Percentiles rank a stretch among this genome's conserved stretches.
Conservation (phyloP, 2,797 vertebrate species). For the Chromobotia macracanthus region DNA sequence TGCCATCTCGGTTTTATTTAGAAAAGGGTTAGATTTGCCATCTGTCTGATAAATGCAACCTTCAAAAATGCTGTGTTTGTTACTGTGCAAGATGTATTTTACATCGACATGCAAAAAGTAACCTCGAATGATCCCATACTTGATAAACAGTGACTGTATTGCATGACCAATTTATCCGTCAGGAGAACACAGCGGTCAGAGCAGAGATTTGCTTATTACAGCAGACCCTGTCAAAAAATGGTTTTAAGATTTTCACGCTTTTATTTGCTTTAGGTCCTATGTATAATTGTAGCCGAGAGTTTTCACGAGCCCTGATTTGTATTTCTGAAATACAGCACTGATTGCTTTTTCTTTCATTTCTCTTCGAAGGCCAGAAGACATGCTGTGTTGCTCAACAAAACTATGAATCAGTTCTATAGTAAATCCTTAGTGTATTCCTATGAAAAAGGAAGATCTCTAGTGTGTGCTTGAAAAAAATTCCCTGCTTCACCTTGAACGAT, state of each 20-base stretch:
- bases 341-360: conserved; percentile 5
- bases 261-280: not conserved
- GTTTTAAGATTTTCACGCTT: not conserved
- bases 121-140: not conserved
- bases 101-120: no score
- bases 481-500: conserved; percentile 71
- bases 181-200: not conserved
- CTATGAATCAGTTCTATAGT: conserved; percentile 5
- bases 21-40: not conserved
- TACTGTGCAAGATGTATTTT: no score
- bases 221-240: not conserved
- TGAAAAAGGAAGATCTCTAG: conserved; percentile 62
- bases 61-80: not conserved
- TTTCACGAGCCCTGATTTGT: not conserved
- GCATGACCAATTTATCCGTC: not conserved
- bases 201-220: not conserved
- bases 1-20: not conserved
- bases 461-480: conserved; percentile 57
- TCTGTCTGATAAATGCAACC: not conserved
- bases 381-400: not conserved
- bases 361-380: not conserved
- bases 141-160: not conserved
- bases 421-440: not conserved
- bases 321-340: conserved; percentile 2
- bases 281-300: not conserved